Evolutionary conservation across 37 sponge, comb jelly and placozoan genomes (phyloP), one percentile per base, ranked within the genome.

Genomic region (Cladorhizidae sp.): DNA sequence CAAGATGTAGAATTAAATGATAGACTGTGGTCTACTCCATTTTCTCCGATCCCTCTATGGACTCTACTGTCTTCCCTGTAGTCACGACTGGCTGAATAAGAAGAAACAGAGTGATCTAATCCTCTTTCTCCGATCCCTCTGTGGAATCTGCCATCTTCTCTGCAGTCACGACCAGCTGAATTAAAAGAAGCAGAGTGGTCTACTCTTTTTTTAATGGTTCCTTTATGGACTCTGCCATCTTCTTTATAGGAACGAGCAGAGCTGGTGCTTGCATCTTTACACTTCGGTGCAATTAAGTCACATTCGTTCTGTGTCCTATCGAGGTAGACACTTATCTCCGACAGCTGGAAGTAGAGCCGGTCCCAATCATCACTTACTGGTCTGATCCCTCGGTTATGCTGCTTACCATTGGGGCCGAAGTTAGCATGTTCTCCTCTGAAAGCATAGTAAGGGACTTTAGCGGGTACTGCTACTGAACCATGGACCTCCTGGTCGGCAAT

Each of bases 241-340:
- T 58, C 14, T 26, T 63, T 63, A n/a, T n/a, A n/a, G n/a, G n/a
- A n/a, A 59, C 15, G 28, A 26, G n/a, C 12, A 59, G 17, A 12
- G 32, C 6, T 31, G 35, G 33, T 5, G 20, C 6, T 67, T 67
- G 37, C 32, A 37, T 25, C 8, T 26, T 33, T 40, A 39, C 83
- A 70, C 62, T 40, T 71, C 29, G 20, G 11, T 37, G 80, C 62
- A 38, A 64, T 74, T 23, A 9, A 5, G 52, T 71, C 79, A 70
- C 64, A 63, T 21, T 43, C 35, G 12, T 51, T 23, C 22, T 82
- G 74, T 18, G 83, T 82, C 11, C 83, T 73, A 23, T 73, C 52
- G 64, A 82, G 54, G 52, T 42, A 64, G 25, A 42, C 45, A 73
- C 64, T 73, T 2, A 82, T 63, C 36, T 82, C 83, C 8, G 40